Base-by-base conservation (phyloP, 1,140 invertebrate genomes). In the Cotesia glomerata region DNA sequence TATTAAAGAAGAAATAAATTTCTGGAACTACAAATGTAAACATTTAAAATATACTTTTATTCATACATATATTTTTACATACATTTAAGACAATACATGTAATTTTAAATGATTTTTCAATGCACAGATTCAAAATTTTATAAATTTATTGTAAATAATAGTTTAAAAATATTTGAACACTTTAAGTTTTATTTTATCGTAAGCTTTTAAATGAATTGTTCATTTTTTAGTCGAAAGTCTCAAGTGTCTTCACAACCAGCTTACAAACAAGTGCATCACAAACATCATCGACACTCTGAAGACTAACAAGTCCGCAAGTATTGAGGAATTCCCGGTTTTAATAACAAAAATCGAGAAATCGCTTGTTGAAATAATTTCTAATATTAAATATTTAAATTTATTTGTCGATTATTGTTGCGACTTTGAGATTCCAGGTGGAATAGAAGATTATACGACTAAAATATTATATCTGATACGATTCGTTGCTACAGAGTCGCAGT, bases 1-100 rank as follows among this genome's bases (percentile, higher is more conserved):
- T 45, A 91, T 95, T 0, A 88, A 90, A 1, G 94, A 96, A 78
- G 95, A 96, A 87, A 93, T 93, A 75, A 89, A 94, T 72, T 95
- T 95, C 85, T 97, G 95, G 95, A 89, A 92, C 77, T 92, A 93
- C 79, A 89, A 93, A 87, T 93, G 93, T 94, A 86, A 88, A 69
- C 32, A 11, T 39, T 69, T 64, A 66, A 14, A 61, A 51, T 69
- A 35, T 9, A 59, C n/a, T 49, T 18, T 62, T 51, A 49, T 13
- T 39, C 14, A 34, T 51, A 3, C 62, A 9, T 51, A 34, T 71
- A n/a, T 71, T 51, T 13, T 66, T n/a, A 49, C 18, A 59, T 45
- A 52, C 11, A 59, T 32, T 59, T 34, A 70, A 8, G 45, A 51
- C 8, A 51, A 54, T 54, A 18, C 11, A 54, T 54, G 26, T 26